Evolutionary conservation across 2,797 vertebrate genomes (phyloP), one percentile per base, ranked within the genome.

Genomic region (Brachyrhaphis roseni): DNA sequence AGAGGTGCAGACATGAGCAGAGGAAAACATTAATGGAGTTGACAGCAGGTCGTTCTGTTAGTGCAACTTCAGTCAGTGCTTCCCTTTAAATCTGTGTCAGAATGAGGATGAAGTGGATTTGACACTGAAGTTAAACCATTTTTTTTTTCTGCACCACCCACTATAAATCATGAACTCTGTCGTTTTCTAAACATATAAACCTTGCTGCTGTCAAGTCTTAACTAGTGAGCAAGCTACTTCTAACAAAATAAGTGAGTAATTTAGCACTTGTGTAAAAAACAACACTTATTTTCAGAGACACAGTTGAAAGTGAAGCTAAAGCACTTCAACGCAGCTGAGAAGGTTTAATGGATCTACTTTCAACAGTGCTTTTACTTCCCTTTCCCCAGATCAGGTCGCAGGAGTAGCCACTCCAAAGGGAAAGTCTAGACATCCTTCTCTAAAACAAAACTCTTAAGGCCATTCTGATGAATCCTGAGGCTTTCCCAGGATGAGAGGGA

Each of bases 71-170:
- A 66, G 11, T 20, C n/a, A 12, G 10, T 8, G 55, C 39, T 75
- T 62, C 49, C 10, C n/a, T 71, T 78, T 45, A 15, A 78, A 55
- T 78, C 39, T 46, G 49, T 53, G 66, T 55, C 39, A 72, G 45
- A 78, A n/a, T 41, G 43, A 23, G 23, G n/a, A 62, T 46, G 20
- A 36, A 66, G 43, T 34, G 12, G 72, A 45, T 26, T 47, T 72
- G 39, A 72, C 70, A 47, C 11, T 71, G 5, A 71, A 72, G 51
- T 41, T 77, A n/a, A n/a, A 26, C 26, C 45, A 23, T 3, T 51
- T 51, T 2, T 20, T 23, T 26, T 20, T 23, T 47, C 64, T 18
- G 18, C 31, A 34, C 62, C 62, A 18, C 51, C 6, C 5, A 20
- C 46, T 10, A 70, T 71, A 13, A 57, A 46, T 28, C 6, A 43